Base-by-base conservation (phyloP, 2,113 vertebrate species). In the Albula glossodonta region DNA sequence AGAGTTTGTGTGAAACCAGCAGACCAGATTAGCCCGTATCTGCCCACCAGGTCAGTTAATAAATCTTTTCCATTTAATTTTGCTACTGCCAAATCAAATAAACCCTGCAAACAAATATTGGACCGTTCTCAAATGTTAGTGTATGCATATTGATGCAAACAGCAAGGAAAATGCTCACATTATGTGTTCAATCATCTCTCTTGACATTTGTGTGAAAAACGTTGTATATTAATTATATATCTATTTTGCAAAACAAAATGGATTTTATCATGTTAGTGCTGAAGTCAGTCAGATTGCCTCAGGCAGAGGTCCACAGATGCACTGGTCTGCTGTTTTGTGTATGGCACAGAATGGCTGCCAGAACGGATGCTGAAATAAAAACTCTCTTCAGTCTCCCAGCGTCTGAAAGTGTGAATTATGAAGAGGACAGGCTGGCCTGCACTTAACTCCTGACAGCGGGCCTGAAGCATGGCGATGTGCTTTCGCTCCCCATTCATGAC, bases 371-470 rank as follows among this genome's bases (percentile, higher is more conserved):
- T 49, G 25, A 48, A 78, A 53, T 66, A n/a, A 51, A 41, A 56
- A 41, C 22, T n/a, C 48, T 78, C 15, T 52, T 53, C 70, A 51
- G 51, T 84, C 50, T 78, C 22, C 77, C 85, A 78, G 60, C 22
- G 60, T 86, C 83, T 86, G 82, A 86, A 79, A 86, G 51, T 66
- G 78, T 86, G 81, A 86, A 86, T 83, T 83, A 83, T 83, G 85
- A 60, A 83, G 41, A 51, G 81, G 50, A 41, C 49, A 77, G 52
- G 70, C 60, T 86, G 25, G 78, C 81, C 53, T 79, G 85, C 81
- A 78, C 48, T 74, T 83, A 66, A 22, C 15, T 22, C 15, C 60
- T 66, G 60, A 66, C 60, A 22, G 15, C 22, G 60, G 60, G 60
- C 7, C 60, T 66, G 60, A 66, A 22, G 60, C 22, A 66, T 74